Evolutionary conservation across 2,113 vertebrate genomes (phyloP).

Genomic region (Perca fluviatilis): DNA sequence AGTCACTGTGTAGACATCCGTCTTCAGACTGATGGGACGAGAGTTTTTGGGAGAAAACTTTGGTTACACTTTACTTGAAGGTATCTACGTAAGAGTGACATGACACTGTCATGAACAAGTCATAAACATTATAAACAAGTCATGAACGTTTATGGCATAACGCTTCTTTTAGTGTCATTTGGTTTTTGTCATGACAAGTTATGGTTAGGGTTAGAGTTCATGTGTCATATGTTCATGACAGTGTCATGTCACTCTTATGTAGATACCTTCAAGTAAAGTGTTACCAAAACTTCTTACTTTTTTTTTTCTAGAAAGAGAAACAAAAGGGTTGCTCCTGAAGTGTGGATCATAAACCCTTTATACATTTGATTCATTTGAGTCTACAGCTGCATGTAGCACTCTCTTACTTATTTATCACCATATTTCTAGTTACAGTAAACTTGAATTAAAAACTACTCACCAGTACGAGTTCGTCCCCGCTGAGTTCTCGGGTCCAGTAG

Average conservation of each 20-base stretch:
- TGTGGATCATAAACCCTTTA: neutral
- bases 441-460: conserved; percentile 80
- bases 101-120: too few species aligned
- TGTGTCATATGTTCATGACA: too few species aligned
- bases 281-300: neutral
- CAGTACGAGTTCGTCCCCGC: conserved; percentile 94
- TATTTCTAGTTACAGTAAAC: neutral
- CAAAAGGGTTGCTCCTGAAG: neutral
- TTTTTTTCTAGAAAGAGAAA: neutral
- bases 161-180: too few species aligned
- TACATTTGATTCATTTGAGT: neutral
- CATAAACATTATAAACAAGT: too few species aligned
- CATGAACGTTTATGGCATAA: too few species aligned
- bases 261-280: too few species aligned
- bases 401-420: neutral
- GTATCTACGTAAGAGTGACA: too few species aligned
- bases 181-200: too few species aligned
- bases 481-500: conserved; percentile 95
- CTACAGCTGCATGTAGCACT: neutral
- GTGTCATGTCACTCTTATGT: too few species aligned
- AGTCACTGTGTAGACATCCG: conserved; percentile 10
- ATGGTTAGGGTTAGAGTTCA: too few species aligned
- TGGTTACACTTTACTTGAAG: too few species aligned
- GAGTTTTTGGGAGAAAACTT: conserved; percentile 2
- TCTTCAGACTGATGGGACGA: conserved; percentile 3